phyloP scores from a whole-genome alignment of 2,797 vertebrate genomes.

The Tamandua tetradactyla region DNA sequence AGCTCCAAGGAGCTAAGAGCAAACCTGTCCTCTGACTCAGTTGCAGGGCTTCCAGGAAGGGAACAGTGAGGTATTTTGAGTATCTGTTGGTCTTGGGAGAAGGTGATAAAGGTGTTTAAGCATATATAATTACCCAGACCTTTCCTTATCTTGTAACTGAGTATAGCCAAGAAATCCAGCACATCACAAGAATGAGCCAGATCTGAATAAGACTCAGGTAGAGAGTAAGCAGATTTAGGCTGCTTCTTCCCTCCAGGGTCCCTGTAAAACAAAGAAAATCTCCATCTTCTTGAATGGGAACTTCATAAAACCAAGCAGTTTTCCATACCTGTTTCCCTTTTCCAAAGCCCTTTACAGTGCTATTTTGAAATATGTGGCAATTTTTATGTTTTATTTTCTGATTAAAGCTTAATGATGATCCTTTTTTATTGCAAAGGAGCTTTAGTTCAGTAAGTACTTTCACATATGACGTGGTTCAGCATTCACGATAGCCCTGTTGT shows the following conservation, averaged over 20 bases:
- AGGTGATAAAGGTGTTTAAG: neutral
- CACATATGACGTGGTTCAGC: neutral
- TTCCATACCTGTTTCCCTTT: neutral
- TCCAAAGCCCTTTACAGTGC: neutral
- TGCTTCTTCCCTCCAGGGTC: neutral
- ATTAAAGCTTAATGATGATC: neutral
- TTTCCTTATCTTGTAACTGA: slow-evolving; percentile 6
- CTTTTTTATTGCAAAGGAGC: neutral
- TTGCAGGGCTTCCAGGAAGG: neutral
- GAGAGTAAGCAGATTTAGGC: neutral
- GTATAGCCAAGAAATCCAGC: neutral
- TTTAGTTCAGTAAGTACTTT: neutral
- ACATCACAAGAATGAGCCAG: neutral
- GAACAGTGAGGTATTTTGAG: neutral
- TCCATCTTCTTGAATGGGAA: neutral
- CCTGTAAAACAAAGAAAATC: neutral
- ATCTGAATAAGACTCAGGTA: neutral
- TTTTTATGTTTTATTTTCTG: neutral
- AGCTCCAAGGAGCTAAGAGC: neutral
- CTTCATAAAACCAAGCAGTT: neutral
- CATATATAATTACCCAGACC: neutral
- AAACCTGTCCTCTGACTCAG: neutral
- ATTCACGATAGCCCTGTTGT: neutral
- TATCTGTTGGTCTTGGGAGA: neutral
- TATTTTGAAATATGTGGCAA: neutral